Evolutionary conservation across 2,113 vertebrate species (phyloP), one percentile per base, ranked within the genome.

Genomic region (Rutilus rutilus): DNA sequence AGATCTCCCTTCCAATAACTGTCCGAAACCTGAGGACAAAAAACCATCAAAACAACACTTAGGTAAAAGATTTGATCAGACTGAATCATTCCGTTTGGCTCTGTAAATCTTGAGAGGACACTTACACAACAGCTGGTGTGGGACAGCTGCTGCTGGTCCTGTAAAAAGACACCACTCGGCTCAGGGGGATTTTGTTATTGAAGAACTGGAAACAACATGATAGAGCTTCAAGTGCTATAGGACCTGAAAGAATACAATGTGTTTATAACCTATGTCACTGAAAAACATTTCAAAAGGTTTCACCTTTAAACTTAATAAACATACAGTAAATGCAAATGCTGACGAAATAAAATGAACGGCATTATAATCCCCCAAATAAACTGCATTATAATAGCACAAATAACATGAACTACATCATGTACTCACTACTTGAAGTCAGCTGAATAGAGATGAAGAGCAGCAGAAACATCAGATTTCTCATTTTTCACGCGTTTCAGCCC

Each of bases 1-100:
- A 85, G 75, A 69, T 11, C 11, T 65, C 14, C 73, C 2, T 76
- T 45, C 52, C 33, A 9, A 23, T 42, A 36, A 25, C 23, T 33
- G 71, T 71, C 33, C 19, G 9, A 69, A 85, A 85, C 19, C 84
- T 85, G 62, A 33, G 27, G 33, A 3, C 30, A 74, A 77, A 50
- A 45, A 47, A 60, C 0, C 4, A 75, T 47, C 11, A 50, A 25
- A 45, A 45, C 69, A 45, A 45, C 19, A 42, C 10, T 1, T n/a
- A 73, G 42, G 39, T 45, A 12, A n/a, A 19, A 75, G 2, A 60
- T 12, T 50, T 69, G 8, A 54, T 11, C 2, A 59, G 36, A 47
- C 10, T 6, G 64, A 23, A 47, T 73, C 73, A 4, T 50, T 75
- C 45, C 27, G 45, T 73, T 42, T 27, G n/a, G 5, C n/a, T 64